Evolutionary conservation across 2,888 invertebrate genomes (phyloP).

Genomic region (Pheosia gnoma): DNA sequence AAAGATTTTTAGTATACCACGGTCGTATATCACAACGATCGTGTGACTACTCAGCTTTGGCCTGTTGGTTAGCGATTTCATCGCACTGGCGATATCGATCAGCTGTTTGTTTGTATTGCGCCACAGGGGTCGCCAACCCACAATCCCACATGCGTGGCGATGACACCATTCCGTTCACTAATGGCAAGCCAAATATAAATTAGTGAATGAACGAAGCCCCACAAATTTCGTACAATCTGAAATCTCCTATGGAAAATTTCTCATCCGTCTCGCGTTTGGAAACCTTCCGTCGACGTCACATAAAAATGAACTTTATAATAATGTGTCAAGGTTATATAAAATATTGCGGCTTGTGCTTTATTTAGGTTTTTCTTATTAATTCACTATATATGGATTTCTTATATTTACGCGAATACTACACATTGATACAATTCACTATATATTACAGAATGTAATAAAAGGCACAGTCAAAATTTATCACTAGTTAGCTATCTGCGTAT

Average conservation of each 20-base stretch:
- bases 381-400: not conserved
- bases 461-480: too few species aligned
- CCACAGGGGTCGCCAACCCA: conserved; percentile 70
- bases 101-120: conserved; percentile 73
- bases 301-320: conserved; percentile 44
- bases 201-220: conserved; percentile 58
- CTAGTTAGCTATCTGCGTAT: too few species aligned
- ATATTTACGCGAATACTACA: too few species aligned
- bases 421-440: not conserved
- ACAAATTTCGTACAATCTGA: conserved; percentile 56
- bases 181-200: conserved; percentile 69
- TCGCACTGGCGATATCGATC: conserved; percentile 61
- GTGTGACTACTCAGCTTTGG: conserved; percentile 30
- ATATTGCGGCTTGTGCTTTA: conserved; percentile 4
- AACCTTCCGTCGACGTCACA: conserved; percentile 45
- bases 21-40: conserved; percentile 30
- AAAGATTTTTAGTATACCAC: conserved; percentile 4
- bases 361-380: not conserved
- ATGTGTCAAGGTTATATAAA: conserved; percentile 20
- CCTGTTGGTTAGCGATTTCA: conserved; percentile 41
- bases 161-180: conserved; percentile 65
- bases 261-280: conserved; percentile 58
- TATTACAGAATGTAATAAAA: too few species aligned
- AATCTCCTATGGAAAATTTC: conserved; percentile 73
- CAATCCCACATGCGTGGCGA: conserved; percentile 57